A percentile compares a stretch with the other conserved stretches of the same genome.
phyloP scores from a whole-genome alignment of 1,140 invertebrate genomes.

The Drosophila pseudoobscura region DNA sequence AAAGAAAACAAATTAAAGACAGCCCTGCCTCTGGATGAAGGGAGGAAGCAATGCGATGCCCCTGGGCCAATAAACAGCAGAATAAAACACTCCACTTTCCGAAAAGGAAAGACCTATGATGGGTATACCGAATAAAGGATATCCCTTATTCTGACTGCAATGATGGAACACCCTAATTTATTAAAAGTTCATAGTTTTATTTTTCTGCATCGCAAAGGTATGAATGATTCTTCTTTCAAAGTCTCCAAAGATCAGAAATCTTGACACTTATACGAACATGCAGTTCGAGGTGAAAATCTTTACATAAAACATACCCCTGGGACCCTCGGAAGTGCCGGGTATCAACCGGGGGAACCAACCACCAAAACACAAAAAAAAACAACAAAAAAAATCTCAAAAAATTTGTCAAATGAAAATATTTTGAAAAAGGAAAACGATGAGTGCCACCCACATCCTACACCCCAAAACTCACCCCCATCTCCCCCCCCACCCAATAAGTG shows the following conservation, averaged over 20 bases:
- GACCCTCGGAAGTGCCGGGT: too few species aligned
- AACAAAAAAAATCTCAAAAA: slow-evolving; percentile 59
- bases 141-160: too few species aligned
- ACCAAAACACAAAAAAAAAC: slow-evolving; percentile 22
- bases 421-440: slow-evolving; percentile 44
- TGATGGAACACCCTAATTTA: too few species aligned
- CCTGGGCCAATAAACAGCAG: slow-evolving; percentile 65
- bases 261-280: too few species aligned
- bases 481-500: not conserved
- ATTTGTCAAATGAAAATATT: slow-evolving; percentile 80
- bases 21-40: slow-evolving; percentile 20
- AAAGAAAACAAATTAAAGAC: slow-evolving; percentile 62
- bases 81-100: slow-evolving; percentile 38
- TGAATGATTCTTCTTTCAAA: too few species aligned
- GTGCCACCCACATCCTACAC: slow-evolving; percentile 5
- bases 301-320: too few species aligned
- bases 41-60: not conserved
- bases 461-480: not conserved
- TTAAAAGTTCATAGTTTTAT: too few species aligned
- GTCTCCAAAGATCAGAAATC: too few species aligned
- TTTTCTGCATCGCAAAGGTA: too few species aligned
- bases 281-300: too few species aligned
- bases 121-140: too few species aligned
- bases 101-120: slow-evolving; percentile 14
- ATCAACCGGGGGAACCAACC: slow-evolving; percentile 35